Evolutionary conservation across 2,888 invertebrate genomes (phyloP), one percentile per base, ranked within the genome.

Genomic region (Drosophila phalerata): DNA sequence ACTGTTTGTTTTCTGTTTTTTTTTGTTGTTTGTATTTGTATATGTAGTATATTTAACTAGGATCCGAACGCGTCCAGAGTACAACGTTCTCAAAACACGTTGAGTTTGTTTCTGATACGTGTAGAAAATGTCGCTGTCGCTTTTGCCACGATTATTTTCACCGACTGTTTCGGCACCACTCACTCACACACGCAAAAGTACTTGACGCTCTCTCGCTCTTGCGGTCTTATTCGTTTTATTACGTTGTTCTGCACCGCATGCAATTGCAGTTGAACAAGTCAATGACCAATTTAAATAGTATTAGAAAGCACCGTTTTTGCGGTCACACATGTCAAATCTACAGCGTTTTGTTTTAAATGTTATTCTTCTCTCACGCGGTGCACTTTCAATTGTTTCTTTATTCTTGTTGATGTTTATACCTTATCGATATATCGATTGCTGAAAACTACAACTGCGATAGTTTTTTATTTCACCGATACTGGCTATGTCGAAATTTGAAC

Each of bases 81-180:
- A 70, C 75, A 69, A 79, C 82, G 82, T 79, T 82, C 79, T 81
- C 79, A 78, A 79, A 72, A 76, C 78, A 80, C 85, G 81, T 84
- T 76, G 76, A 69, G 77, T 76, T 76, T 73, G 73, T 73, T 76
- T 76, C 76, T 76, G 76, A 77, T 77, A 76, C 76, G 76, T 76
- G 62, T 73, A 69, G 58, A 69, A 76, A 77, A 60, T 69, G 61
- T 77, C 65, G 76, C 77, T 53, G 64, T 56, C 56, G 72, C 70
- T 80, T 76, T 73, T 84, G 84, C 84, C 81, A 81, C 81, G 84
- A 81, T 71, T 77, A 79, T 81, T 85, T 79, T 84, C 79, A 79
- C 73, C 70, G 76, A 57, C 67, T 52, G 64, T 62, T 58, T 62
- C 58, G 49, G 49, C 43, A 60, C 40, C 65, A 43, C 51, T 60